A percentile compares a stretch with the other conserved stretches of the same genome.
These are phyloP conservation scores for Ptycholaimellus sp. DNA, from an alignment of 2,888 invertebrate genomes.

Conservation along the genomic window DNA sequence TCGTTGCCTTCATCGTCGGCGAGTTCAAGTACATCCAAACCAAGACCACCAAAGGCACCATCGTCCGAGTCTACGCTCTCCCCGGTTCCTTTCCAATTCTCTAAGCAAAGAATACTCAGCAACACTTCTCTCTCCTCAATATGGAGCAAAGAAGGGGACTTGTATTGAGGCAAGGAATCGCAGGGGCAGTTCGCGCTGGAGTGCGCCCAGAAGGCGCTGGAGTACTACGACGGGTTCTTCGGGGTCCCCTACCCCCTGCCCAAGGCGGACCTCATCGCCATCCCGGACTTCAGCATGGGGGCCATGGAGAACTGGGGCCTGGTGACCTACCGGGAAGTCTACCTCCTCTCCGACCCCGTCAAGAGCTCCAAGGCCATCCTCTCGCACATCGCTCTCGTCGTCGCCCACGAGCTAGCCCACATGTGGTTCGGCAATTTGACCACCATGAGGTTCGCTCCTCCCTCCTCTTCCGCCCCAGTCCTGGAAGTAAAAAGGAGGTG, in stretches of 20 bases:
- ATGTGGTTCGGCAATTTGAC: slow-evolving; percentile 97
- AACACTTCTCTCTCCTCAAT: too few species aligned
- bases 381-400: slow-evolving; percentile 60
- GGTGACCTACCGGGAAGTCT: slow-evolving; percentile 73
- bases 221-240: slow-evolving; percentile 82
- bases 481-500: too few species aligned
- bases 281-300: slow-evolving; percentile 72
- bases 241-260: slow-evolving; percentile 77
- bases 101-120: too few species aligned
- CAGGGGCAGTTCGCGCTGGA: slow-evolving; percentile 74
- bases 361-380: slow-evolving; percentile 60
- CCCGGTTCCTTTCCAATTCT: too few species aligned
- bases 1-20: slow-evolving; percentile 75
- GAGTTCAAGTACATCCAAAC: slow-evolving; percentile 65
- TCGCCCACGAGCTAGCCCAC: slow-evolving; percentile 66
- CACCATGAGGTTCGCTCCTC: too few species aligned
- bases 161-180: slow-evolving; percentile 67
- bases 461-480: too few species aligned
- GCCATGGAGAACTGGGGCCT: slow-evolving; percentile 98
- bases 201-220: slow-evolving; percentile 61
- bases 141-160: too few species aligned
- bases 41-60: slow-evolving; percentile 39
- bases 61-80: slow-evolving; percentile 42
- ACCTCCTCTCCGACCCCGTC: slow-evolving; percentile 61
- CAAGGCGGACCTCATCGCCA: slow-evolving; percentile 82